Percentiles rank a stretch among this genome's conserved stretches.
Conservation (phyloP, 2,888 invertebrate genomes). For the Drosophila colorata region DNA sequence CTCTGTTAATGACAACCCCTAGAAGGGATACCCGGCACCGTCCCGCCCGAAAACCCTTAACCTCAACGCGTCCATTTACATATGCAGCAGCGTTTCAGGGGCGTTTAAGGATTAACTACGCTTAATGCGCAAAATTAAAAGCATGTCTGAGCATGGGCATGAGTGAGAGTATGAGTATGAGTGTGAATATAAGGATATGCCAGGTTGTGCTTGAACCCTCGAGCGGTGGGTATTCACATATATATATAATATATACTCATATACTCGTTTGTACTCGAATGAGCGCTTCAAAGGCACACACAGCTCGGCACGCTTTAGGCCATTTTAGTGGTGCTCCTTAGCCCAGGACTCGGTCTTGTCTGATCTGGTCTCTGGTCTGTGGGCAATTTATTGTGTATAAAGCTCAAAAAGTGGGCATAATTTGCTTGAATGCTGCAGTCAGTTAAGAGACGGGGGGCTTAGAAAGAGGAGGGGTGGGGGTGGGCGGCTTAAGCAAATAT, state of each 20-base stretch:
- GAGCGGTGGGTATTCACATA: conserved; percentile 7
- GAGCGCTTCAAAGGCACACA: conserved; percentile 67
- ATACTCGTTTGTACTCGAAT: conserved; percentile 16
- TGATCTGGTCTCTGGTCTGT: conserved; percentile 26
- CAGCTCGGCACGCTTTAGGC: conserved; percentile 61
- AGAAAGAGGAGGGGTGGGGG: conserved; percentile 23
- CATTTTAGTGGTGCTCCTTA: conserved; percentile 59
- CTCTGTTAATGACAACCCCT: conserved; percentile 63
- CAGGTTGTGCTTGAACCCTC: conserved; percentile 36
- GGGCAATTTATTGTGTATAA: conserved; percentile 70
- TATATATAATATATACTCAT: conserved; percentile 21
- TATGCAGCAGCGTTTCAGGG: conserved; percentile 46
- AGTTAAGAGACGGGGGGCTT: not conserved
- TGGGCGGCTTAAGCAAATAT: conserved; percentile 65
- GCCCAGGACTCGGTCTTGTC: conserved; percentile 27
- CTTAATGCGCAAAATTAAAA: conserved; percentile 79
- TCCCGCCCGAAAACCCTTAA: conserved; percentile 3
- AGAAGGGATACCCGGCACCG: conserved; percentile 5
- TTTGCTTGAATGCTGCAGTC: conserved; percentile 37
- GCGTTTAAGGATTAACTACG: conserved; percentile 72
- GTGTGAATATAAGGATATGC: conserved; percentile 26
- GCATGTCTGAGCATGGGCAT: conserved; percentile 53
- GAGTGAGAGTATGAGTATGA: not conserved
- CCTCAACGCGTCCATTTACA: conserved; percentile 27
- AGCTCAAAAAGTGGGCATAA: conserved; percentile 67